phyloP scores from a whole-genome alignment of 2,797 vertebrate genomes.

The Argya squamiceps region DNA sequence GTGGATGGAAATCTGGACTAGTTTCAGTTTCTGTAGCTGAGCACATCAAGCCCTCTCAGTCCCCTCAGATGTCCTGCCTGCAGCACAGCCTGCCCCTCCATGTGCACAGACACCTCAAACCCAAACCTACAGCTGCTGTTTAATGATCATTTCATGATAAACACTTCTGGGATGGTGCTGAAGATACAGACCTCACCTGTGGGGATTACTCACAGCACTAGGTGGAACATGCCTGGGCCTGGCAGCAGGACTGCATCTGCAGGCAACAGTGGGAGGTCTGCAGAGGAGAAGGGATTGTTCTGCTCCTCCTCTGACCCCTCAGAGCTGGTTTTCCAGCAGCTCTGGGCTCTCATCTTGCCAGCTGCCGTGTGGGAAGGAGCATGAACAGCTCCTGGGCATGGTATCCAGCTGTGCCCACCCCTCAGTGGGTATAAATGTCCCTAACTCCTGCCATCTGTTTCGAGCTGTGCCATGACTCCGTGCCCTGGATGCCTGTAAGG shows the following conservation, averaged over 20 bases:
- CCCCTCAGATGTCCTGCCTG: fast-evolving
- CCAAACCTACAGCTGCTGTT: neutral
- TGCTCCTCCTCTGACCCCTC: neutral
- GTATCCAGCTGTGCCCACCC: neutral
- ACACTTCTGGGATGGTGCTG: neutral
- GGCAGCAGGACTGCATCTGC: neutral
- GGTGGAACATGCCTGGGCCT: fast-evolving
- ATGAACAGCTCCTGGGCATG: neutral
- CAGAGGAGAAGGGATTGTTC: neutral
- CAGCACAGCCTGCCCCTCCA: neutral
- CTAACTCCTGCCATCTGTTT: neutral
- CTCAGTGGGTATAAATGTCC: neutral
- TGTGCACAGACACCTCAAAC: neutral
- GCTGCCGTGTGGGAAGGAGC: fast-evolving
- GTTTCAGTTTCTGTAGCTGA: neutral
- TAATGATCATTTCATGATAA: neutral
- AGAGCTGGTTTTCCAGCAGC: neutral
- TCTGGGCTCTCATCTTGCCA: neutral
- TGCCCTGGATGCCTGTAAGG: neutral
- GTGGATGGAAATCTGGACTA: neutral
- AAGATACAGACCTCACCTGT: neutral
- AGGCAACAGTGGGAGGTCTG: neutral
- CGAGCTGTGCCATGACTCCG: neutral
- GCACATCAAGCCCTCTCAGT: neutral
- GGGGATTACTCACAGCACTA: neutral